A percentile compares a stretch with the other conserved stretches of the same genome.
phyloP scores from a whole-genome alignment of 2,113 vertebrate genomes.

The Spheniscus mendiculus region DNA sequence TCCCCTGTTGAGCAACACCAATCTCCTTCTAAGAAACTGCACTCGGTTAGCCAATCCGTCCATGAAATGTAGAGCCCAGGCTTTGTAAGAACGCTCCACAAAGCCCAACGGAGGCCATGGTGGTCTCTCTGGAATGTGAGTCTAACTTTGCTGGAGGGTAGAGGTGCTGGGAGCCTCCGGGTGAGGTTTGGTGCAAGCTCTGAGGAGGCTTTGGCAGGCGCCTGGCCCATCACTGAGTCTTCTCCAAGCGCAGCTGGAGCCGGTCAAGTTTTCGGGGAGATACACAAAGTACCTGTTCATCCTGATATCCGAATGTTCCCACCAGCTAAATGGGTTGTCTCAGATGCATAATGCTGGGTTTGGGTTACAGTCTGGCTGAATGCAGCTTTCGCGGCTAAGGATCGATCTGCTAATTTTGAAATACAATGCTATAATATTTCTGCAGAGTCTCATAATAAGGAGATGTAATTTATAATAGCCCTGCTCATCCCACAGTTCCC shows the following conservation, averaged over 20 bases:
- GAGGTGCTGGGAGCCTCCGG: accelerated
- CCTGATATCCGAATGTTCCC: not conserved
- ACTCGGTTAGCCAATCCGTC: accelerated
- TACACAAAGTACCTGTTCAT: not conserved
- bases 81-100: not conserved
- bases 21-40: not conserved
- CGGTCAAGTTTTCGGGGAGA: not conserved
- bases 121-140: not conserved
- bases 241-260: not conserved
- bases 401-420: not conserved
- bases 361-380: not conserved
- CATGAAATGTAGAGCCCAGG: not conserved
- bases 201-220: not conserved
- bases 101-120: accelerated
- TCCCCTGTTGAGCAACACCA: not conserved
- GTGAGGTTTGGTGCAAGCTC: not conserved
- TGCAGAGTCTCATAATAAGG: not conserved
- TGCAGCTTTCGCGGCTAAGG: not conserved
- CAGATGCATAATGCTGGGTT: not conserved
- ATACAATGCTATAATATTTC: accelerated
- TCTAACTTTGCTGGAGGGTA: not conserved
- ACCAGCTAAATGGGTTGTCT: not conserved
- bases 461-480: not conserved
- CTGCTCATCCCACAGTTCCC: accelerated
- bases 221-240: not conserved